Base-by-base conservation (phyloP, 2,113 vertebrate species). In the Podilymbus podiceps region DNA sequence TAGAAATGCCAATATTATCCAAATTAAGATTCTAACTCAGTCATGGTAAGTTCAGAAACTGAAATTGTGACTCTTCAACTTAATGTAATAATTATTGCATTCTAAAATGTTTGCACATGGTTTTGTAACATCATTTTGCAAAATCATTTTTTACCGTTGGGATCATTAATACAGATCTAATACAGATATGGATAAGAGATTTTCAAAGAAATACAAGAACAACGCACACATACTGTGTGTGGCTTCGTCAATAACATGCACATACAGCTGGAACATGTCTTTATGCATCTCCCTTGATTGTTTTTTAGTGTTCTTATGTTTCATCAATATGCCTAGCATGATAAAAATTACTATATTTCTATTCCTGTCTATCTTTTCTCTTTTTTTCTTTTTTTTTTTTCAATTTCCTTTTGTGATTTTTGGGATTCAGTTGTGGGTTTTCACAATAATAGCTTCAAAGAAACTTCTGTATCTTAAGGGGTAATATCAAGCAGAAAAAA, bases 221-320 rank as follows among this genome's bases (percentile, higher is more conserved):
- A 30, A 46, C 15, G 35, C 7, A 42, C 9, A 38, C 2, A 24
- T 25, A 31, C 6, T 23, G 3, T n/a, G 7, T 42, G 21, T 72
- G 22, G 46, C 27, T 95, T 53, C 85, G 50, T 74, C 88, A 94
- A 81, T 89, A 95, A 96, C 82, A 50, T 78, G 86, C 78, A 89
- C 50, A 66, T 52, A 30, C 7, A 91, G 62, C 15, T 85, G 25
- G 16, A 68, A 56, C 2, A 67, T 33, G 23, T 80, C 94, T 96
- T 92, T 90, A 95, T 83, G 67, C 15, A 44, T 19, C 2, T 52
- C 11, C 23, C 10, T 10, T 50, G 12, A 17, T 76, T 47, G 42
- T 63, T 40, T 68, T 89, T 49, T 42, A 60, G 79, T 66, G 60
- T 93, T 90, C 23, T 69, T 75, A 56, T 22, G 15, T 24, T 92